Evolutionary conservation across 2,113 vertebrate species (phyloP).

Genomic region (Periophthalmodon schlosseri): DNA sequence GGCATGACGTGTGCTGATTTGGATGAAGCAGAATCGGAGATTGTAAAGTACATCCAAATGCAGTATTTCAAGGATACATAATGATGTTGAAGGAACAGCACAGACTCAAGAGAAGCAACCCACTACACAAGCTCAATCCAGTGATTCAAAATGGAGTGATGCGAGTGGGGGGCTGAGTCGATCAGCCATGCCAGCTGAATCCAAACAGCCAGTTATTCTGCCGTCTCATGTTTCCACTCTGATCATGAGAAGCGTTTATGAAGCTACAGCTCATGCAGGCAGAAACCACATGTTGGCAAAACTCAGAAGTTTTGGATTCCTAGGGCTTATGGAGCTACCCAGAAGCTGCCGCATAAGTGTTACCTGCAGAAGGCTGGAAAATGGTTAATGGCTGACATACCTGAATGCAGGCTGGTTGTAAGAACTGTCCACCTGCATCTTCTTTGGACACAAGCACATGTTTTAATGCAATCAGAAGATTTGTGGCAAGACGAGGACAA

Average conservation of each 20-base stretch:
- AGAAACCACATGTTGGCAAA: too few relatives aligned
- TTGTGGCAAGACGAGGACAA: background rate
- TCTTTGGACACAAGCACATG: background rate
- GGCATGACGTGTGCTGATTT: background rate
- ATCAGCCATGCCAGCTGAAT: too few relatives aligned
- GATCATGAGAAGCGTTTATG: background rate
- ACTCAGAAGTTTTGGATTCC: too few relatives aligned
- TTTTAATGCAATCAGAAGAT: too few relatives aligned
- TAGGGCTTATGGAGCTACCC: too few relatives aligned
- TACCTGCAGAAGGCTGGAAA: background rate
- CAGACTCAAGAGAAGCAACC: background rate
- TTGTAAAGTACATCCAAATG: background rate
- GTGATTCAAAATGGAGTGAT: too few relatives aligned
- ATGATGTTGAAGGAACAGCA: background rate
- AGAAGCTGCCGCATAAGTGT: background rate
- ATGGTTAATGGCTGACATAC: background rate
- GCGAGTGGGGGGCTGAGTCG: too few relatives aligned
- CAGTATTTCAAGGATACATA: background rate
- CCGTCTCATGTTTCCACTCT: background rate
- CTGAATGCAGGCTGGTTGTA: background rate
- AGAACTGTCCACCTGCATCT: background rate
- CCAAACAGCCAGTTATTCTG: background rate
- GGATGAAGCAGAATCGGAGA: background rate
- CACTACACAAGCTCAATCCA: background rate
- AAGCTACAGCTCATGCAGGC: background rate